These are phyloP conservation scores for Phrynocephalus forsythii DNA, from an alignment of 2,797 vertebrate species.

Conservation along the genomic window DNA sequence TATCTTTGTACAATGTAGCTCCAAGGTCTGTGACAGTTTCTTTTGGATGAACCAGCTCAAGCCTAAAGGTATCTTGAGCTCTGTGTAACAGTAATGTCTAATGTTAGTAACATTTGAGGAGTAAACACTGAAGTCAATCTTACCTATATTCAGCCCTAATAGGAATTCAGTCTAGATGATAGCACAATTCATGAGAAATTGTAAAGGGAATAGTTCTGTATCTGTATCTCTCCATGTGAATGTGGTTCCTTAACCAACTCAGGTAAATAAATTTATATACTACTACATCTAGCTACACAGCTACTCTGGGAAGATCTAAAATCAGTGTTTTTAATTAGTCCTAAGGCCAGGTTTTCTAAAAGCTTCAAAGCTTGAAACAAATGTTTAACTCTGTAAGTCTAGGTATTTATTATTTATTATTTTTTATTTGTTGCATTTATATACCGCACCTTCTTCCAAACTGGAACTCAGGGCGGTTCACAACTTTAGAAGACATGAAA, in stretches of 20 bases:
- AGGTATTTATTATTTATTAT: neutral
- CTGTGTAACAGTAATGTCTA: slow-evolving; percentile 38
- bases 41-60: slow-evolving; percentile 38
- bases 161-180: neutral
- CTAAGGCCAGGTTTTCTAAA: neutral
- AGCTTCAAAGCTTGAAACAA: neutral
- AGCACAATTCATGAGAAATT: neutral
- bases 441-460: no score
- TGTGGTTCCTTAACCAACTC: no score
- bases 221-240: neutral
- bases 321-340: neutral
- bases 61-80: slow-evolving; percentile 42
- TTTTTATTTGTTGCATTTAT: no score
- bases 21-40: slow-evolving; percentile 42
- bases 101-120: slow-evolving; percentile 33
- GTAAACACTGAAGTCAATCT: slow-evolving; percentile 47
- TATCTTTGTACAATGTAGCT: neutral
- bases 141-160: neutral
- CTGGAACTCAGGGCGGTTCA: no score
- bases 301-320: neutral
- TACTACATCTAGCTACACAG: no score
- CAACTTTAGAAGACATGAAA: no score
- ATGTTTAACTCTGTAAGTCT: neutral
- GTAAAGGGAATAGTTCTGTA: neutral
- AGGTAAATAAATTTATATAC: no score